Evolutionary conservation across 2,797 vertebrate genomes (phyloP).

Genomic region (Garrulus glandarius): DNA sequence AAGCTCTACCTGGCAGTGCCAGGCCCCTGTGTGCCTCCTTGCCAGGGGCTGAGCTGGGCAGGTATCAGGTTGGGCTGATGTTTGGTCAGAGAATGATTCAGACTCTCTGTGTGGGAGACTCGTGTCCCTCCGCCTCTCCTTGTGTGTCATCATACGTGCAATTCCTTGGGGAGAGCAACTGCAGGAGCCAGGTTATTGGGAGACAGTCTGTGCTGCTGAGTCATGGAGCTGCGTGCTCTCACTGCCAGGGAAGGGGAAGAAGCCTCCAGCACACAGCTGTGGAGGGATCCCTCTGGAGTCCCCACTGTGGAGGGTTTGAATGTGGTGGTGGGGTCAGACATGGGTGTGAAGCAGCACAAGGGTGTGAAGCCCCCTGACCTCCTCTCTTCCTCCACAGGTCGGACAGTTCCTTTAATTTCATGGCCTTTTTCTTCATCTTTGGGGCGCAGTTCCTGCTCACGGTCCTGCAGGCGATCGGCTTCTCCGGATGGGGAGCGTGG

Average conservation of each 20-base stretch:
- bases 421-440: conserved; percentile 96
- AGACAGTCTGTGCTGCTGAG: background rate
- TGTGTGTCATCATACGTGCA: background rate
- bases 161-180: background rate
- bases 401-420: conserved; percentile 97
- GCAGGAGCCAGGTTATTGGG: background rate
- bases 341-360: fast-evolving
- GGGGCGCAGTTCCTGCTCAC: conserved; percentile 87
- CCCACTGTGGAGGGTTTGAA: fast-evolving
- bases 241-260: background rate
- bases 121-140: background rate
- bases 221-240: background rate
- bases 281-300: background rate
- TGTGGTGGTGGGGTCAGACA: background rate
- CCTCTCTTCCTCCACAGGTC: conserved; percentile 77
- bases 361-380: background rate
- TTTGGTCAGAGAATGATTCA: background rate
- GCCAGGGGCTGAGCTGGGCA: background rate
- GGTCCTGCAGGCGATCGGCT: conserved; percentile 85
- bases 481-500: conserved; percentile 90
- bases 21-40: background rate
- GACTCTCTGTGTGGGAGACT: background rate
- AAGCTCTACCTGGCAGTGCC: background rate
- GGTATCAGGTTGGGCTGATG: background rate
- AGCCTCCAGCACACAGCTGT: background rate